Percentiles rank a stretch among this genome's conserved stretches.
These are phyloP conservation scores for Amiota communis DNA, from an alignment of 2,888 invertebrate genomes.

Conservation along the genomic window DNA sequence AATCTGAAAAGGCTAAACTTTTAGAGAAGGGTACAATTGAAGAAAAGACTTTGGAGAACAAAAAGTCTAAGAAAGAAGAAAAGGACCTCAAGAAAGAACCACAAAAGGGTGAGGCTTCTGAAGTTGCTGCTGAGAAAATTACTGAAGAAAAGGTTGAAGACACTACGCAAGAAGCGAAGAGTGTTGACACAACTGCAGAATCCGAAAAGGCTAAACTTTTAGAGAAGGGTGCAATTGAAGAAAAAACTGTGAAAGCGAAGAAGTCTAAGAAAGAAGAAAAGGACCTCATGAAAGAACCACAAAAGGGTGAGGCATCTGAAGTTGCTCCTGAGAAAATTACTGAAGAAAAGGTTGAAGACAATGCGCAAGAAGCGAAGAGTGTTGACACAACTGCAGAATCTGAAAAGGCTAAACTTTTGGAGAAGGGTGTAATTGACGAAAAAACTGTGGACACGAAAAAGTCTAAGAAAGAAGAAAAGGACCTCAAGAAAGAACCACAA, in stretches of 20 bases:
- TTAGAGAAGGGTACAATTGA: slow-evolving; percentile 32
- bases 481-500: slow-evolving; percentile 12
- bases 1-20: slow-evolving; percentile 35
- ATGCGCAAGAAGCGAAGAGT: slow-evolving; percentile 12
- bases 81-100: slow-evolving; percentile 22
- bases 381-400: slow-evolving; percentile 34
- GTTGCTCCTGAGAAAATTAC: slow-evolving; percentile 22
- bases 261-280: slow-evolving; percentile 38
- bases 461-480: slow-evolving; percentile 40
- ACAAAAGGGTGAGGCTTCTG: slow-evolving; percentile 31
- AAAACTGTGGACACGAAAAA: slow-evolving; percentile 42
- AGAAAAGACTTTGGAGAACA: slow-evolving; percentile 30
- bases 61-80: slow-evolving; percentile 38
- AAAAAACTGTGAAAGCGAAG: not conserved
- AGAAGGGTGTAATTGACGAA: slow-evolving; percentile 45
- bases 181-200: slow-evolving; percentile 20
- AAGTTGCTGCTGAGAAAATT: slow-evolving; percentile 47
- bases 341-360: slow-evolving; percentile 32
- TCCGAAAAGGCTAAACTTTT: slow-evolving; percentile 12
- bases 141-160: slow-evolving; percentile 35
- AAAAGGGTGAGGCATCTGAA: slow-evolving; percentile 37
- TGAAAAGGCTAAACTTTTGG: slow-evolving; percentile 36
- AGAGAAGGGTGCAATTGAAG: slow-evolving; percentile 28
- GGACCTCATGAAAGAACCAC: slow-evolving; percentile 40
- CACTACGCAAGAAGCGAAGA: slow-evolving; percentile 13